Conservation (phyloP, 30 jellyfish, hydroid and myxozoan genomes). For the Pelagia noctiluca region DNA sequence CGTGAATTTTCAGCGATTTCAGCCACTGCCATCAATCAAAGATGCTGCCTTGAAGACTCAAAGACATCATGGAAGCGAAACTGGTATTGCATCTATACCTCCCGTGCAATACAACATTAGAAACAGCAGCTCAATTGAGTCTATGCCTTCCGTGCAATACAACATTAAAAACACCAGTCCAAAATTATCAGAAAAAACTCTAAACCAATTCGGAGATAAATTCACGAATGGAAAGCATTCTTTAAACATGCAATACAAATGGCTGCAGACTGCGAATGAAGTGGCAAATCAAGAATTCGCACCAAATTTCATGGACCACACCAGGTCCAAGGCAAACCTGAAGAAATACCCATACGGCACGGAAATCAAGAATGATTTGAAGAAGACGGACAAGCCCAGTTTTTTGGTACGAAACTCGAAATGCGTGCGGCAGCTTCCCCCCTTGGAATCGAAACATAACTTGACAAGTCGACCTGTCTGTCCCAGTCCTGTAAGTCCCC, state of each 20-base stretch:
- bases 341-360: not conserved
- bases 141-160: too few species aligned
- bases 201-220: too few species aligned
- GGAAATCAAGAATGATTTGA: not conserved
- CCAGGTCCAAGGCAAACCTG: conserved; percentile 6
- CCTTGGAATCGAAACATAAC: not conserved
- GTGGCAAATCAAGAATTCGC: not conserved
- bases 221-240: not conserved
- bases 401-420: conserved; percentile 32
- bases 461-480: conserved; percentile 26
- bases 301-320: not conserved
- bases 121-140: too few species aligned
- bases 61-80: not conserved
- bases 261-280: conserved; percentile 4
- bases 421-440: conserved; percentile 56
- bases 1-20: conserved; percentile 4
- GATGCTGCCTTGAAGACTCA: not conserved
- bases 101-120: too few species aligned
- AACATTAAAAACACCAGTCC: too few species aligned
- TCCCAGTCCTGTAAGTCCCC: conserved; percentile 63
- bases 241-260: not conserved
- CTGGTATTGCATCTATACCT: too few species aligned
- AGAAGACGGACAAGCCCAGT: not conserved
- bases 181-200: too few species aligned
- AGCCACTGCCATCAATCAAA: conserved; percentile 13